Base-by-base conservation (phyloP, 2,888 invertebrate species). In the Aleiodes testaceus region DNA sequence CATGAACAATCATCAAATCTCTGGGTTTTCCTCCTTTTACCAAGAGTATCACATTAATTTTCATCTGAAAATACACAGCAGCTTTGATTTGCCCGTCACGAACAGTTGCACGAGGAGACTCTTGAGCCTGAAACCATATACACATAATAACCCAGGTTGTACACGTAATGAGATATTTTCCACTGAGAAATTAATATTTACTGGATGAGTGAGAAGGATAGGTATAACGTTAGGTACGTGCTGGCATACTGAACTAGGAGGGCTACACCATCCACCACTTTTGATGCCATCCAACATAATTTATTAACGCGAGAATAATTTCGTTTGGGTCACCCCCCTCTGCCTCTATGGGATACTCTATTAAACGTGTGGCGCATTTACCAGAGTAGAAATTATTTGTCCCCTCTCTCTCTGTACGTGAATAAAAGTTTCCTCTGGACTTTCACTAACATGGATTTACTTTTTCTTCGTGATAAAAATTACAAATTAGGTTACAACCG, bases 231-330 rank as follows among this genome's bases (percentile, higher is more conserved):
- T n/a, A 61, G 50, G 50, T 30, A 53, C 50, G 36, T 22, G 22
- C 14, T 5, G 45, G 20, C 45, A 63, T 45, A 63, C 63, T 55
- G 53, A 26, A 44, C 55, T 45, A 36, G 9, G 64, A 47, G 61
- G 18, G n/a, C 53, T 61, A 30, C 47, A 45, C 55, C 52, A 45
- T 45, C 49, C 59, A 44, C 63, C 66, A 49, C 66, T 73, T 75
- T 75, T 73, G 70, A 75, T 74, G 69, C 66, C 67, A 65, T 68
- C 59, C 72, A 70, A 70, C 67, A 73, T 77, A 72, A 75, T 74
- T 77, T 77, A 74, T 74, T 73, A 73, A 75, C 64, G 68, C 59
- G 53, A 67, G 71, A 72, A 74, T 69, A 72, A 70, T 74, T 73
- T 73, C 63, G 16, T 36, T 18, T 20, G 44, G 59, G 16, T 50